Evolutionary conservation across 2,797 vertebrate genomes (phyloP).

Genomic region (Lemur catta): DNA sequence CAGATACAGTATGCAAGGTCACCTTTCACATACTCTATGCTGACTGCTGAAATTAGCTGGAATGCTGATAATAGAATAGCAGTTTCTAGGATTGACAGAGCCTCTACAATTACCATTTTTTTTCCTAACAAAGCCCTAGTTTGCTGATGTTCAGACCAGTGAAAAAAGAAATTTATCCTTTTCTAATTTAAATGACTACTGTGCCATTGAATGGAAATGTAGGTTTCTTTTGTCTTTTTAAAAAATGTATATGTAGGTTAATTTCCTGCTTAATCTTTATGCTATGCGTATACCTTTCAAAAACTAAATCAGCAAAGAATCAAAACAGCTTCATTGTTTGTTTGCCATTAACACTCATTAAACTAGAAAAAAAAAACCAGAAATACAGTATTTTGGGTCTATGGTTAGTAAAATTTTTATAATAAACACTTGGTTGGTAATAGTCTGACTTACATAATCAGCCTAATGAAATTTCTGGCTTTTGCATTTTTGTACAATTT

Average conservation of each 20-base stretch:
- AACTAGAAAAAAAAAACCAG: neutral
- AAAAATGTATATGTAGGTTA: neutral
- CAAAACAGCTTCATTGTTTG: neutral
- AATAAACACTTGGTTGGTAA: neutral
- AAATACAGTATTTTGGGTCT: neutral
- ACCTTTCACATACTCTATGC: neutral
- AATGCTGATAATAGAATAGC: neutral
- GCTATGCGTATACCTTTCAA: neutral
- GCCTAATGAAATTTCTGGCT: neutral
- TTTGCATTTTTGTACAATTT: neutral
- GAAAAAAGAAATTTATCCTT: conserved; percentile 7
- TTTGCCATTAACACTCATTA: neutral
- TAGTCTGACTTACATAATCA: neutral
- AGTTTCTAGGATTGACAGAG: neutral
- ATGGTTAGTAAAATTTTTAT: neutral
- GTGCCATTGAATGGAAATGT: neutral
- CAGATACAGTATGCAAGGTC: neutral
- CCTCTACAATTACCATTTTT: neutral
- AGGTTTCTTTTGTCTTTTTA: neutral
- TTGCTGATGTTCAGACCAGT: conserved; percentile 12
- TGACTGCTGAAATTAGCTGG: neutral
- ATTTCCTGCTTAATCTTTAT: neutral
- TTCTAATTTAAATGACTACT: conserved; percentile 31
- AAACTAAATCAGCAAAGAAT: neutral
- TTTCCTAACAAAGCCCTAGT: conserved; percentile 20